These are phyloP conservation scores for Microplitis demolitor DNA, from an alignment of 1,140 invertebrate species.

Conservation along the genomic window DNA sequence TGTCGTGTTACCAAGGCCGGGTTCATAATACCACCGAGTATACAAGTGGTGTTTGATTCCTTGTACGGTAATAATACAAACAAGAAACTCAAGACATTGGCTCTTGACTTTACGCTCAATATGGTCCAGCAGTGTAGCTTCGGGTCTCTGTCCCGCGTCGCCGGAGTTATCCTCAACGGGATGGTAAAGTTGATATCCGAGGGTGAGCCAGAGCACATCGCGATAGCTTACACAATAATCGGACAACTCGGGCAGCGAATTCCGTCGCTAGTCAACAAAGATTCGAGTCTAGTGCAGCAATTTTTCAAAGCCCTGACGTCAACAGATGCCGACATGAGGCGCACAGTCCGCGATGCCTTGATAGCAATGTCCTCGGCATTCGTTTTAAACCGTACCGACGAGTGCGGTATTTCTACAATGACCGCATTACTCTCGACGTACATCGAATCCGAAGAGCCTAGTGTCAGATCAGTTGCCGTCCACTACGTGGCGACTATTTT, in stretches of 20 bases:
- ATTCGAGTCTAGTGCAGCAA: conserved; percentile 68
- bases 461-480: conserved; percentile 75
- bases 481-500: conserved; percentile 83
- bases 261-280: conserved; percentile 72
- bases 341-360: conserved; percentile 66
- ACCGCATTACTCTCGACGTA: conserved; percentile 61
- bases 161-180: conserved; percentile 54
- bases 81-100: conserved; percentile 77
- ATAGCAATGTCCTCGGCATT: conserved; percentile 66
- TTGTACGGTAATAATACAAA: conserved; percentile 85
- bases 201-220: conserved; percentile 66
- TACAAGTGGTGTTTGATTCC: conserved; percentile 84
- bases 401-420: conserved; percentile 57
- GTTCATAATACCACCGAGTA: conserved; percentile 76
- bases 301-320: conserved; percentile 70
- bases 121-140: conserved; percentile 74
- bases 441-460: conserved; percentile 51
- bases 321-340: conserved; percentile 61
- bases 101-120: conserved; percentile 81
- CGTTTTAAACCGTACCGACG: conserved; percentile 47
- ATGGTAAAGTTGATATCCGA: conserved; percentile 56
- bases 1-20: conserved; percentile 79
- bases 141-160: conserved; percentile 49
- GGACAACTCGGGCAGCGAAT: conserved; percentile 74
- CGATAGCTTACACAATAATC: conserved; percentile 77